Conservation (phyloP, 2,797 vertebrate genomes). For the Hippoglossus hippoglossus region DNA sequence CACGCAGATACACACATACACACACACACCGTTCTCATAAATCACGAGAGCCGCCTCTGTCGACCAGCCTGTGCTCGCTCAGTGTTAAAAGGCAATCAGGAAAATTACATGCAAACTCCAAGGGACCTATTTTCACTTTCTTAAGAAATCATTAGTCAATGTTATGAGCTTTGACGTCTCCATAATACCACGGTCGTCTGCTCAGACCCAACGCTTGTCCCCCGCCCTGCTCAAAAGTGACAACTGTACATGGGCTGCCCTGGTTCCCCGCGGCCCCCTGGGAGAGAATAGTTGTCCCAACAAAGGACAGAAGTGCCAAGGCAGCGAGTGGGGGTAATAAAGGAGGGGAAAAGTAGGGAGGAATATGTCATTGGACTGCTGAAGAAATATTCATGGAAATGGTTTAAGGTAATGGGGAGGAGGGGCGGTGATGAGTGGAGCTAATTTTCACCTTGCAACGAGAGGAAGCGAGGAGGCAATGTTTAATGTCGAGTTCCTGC, state of each 20-base stretch:
- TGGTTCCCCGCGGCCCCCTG: slow-evolving; percentile 40
- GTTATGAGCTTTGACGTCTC: slow-evolving; percentile 83
- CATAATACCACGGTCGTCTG: slow-evolving; percentile 79
- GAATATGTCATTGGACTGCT: not conserved
- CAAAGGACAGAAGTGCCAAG: slow-evolving; percentile 36
- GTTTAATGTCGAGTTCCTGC: slow-evolving; percentile 49
- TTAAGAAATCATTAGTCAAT: slow-evolving; percentile 90
- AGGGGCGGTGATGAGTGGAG: not conserved
- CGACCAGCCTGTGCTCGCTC: slow-evolving; percentile 82
- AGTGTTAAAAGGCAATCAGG: slow-evolving; percentile 99
- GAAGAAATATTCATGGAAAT: not conserved
- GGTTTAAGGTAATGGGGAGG: not conserved
- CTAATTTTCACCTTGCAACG: slow-evolving; percentile 29
- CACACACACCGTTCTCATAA: slow-evolving; percentile 88
- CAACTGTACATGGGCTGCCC: slow-evolving; percentile 57
- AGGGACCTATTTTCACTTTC: slow-evolving; percentile 90
- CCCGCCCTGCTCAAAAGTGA: slow-evolving; percentile 49
- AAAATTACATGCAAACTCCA: slow-evolving; percentile 96
- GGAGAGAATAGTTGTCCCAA: slow-evolving; percentile 43
- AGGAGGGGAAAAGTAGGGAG: not conserved
- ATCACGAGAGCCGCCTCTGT: slow-evolving; percentile 88
- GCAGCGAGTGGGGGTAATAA: not conserved
- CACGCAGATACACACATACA: slow-evolving; percentile 42
- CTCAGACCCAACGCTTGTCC: slow-evolving; percentile 53
- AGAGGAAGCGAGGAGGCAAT: slow-evolving; percentile 59